These are phyloP conservation scores for Melanerpes formicivorus DNA, from an alignment of 2,113 vertebrate species.

Conservation along the genomic window DNA sequence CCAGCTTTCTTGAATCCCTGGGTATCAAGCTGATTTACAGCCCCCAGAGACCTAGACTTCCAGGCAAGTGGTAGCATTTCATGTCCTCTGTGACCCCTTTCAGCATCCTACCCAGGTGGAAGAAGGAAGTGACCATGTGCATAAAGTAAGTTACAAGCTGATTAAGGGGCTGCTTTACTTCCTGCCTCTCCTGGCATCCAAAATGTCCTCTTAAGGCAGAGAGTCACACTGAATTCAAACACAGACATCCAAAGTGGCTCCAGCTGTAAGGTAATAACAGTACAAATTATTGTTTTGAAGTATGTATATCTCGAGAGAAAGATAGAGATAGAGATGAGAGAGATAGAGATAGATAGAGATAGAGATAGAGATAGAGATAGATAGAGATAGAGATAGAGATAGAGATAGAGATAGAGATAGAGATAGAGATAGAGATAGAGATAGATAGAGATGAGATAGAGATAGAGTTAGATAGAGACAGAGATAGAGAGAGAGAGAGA, in stretches of 20 bases:
- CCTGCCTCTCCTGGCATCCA: background rate
- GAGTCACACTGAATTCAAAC: background rate
- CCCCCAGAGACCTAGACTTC: background rate
- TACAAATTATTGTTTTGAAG: background rate
- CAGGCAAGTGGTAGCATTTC: conserved; percentile 26
- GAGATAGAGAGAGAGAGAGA: too few species aligned
- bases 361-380: too few species aligned
- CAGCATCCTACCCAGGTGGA: background rate
- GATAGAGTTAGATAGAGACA: too few species aligned
- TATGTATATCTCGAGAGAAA: background rate
- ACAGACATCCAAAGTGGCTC: background rate
- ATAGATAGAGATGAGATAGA: too few species aligned
- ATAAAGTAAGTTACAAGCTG: background rate
- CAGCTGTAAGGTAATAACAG: background rate
- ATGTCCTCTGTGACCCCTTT: background rate
- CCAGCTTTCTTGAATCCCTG: conserved; percentile 6
- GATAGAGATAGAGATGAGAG: too few species aligned
- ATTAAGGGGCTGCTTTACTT: conserved; percentile 6
- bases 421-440: too few species aligned
- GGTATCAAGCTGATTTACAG: conserved; percentile 36
- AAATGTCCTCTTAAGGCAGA: background rate
- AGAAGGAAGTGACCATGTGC: background rate
- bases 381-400: too few species aligned
- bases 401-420: too few species aligned
- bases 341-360: too few species aligned